phyloP scores from a whole-genome alignment of 1,140 invertebrate species.

The Latrodectus geometricus region DNA sequence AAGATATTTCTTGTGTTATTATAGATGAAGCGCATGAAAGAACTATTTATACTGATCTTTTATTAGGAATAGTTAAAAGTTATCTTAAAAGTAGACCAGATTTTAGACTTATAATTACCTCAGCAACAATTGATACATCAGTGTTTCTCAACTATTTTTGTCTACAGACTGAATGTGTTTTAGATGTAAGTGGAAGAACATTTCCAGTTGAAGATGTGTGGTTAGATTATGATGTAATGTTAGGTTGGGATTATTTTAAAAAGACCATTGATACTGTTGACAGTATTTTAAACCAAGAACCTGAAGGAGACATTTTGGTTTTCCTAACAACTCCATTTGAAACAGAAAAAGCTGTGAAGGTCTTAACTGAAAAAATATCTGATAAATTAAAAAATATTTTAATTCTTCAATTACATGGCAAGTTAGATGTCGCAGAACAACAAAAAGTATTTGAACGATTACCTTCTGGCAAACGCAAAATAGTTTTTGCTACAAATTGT shows the following conservation, averaged over 20 bases:
- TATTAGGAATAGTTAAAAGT: conserved; percentile 85
- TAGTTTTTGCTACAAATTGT: conserved; percentile 97
- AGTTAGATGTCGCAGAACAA: conserved; percentile 77
- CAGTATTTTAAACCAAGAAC: conserved; percentile 81
- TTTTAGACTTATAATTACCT: conserved; percentile 95
- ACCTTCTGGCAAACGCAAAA: conserved; percentile 84
- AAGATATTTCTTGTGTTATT: conserved; percentile 80
- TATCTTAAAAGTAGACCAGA: conserved; percentile 84
- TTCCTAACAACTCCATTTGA: conserved; percentile 97
- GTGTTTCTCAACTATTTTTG: conserved; percentile 92
- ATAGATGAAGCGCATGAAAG: conserved; percentile 97
- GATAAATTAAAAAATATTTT: conserved; percentile 64
- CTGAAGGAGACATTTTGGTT: conserved; percentile 88
- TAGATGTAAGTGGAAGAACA: conserved; percentile 91
- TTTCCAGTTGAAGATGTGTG: conserved; percentile 81
- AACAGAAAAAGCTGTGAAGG: conserved; percentile 80
- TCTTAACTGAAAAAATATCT: conserved; percentile 70
- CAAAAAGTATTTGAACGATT: conserved; percentile 66
- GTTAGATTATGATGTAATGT: conserved; percentile 84
- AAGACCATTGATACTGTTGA: conserved; percentile 80
- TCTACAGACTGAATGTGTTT: conserved; percentile 74
- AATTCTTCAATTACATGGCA: conserved; percentile 67
- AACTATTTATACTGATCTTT: conserved; percentile 92
- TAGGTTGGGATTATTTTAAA: conserved; percentile 86
- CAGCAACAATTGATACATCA: conserved; percentile 95